Evolutionary conservation across 2,113 vertebrate species (phyloP).

Genomic region (Pipa parva): DNA sequence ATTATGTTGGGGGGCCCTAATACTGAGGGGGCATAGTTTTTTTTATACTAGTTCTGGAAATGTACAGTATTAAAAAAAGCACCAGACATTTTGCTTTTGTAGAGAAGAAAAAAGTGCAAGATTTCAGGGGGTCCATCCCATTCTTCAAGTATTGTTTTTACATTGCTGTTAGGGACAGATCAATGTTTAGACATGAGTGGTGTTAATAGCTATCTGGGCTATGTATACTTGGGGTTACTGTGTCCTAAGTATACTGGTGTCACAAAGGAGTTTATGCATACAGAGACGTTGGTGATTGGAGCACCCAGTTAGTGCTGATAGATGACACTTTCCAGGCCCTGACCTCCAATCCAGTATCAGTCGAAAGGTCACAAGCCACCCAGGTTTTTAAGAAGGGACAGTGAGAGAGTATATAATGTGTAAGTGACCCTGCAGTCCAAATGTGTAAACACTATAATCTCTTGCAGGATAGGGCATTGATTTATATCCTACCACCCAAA

Average conservation of each 20-base stretch:
- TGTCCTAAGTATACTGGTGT: neutral
- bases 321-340: neutral
- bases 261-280: neutral
- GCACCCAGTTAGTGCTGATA: neutral
- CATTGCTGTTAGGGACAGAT: too few species aligned
- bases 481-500: slow-evolving; percentile 25
- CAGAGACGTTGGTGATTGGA: slow-evolving; percentile 4
- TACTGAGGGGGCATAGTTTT: too few species aligned
- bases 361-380: slow-evolving; percentile 34
- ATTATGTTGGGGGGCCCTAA: too few species aligned
- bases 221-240: neutral
- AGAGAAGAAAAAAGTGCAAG: too few species aligned
- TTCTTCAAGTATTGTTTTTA: too few species aligned
- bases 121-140: too few species aligned
- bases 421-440: neutral
- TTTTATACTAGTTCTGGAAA: too few species aligned
- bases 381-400: neutral
- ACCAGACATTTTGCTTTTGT: too few species aligned
- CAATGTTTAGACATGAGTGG: too few species aligned
- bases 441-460: slow-evolving; percentile 16
- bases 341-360: slow-evolving; percentile 8
- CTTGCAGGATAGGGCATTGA: neutral
- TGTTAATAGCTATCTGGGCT: too few species aligned
- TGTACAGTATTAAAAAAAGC: too few species aligned
- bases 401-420: slow-evolving; percentile 12